phyloP scores from a whole-genome alignment of 2,888 invertebrate genomes.

The Nemoura dubitans region DNA sequence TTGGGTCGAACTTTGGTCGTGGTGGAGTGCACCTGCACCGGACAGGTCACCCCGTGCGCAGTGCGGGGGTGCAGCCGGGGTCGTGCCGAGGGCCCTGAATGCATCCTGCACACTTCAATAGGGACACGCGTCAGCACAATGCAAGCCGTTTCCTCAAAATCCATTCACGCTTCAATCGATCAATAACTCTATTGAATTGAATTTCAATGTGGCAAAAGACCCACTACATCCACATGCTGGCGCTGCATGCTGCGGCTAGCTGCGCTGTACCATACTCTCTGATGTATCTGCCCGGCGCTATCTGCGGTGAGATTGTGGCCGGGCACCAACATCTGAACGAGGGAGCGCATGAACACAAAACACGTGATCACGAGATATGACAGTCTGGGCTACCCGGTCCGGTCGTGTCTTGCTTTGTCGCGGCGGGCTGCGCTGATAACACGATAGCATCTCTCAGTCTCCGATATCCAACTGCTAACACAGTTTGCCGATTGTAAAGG shows the following conservation, averaged over 20 bases:
- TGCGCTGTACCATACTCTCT: background rate
- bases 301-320: background rate
- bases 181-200: background rate
- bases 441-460: background rate
- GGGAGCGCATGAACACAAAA: constrained; percentile 4
- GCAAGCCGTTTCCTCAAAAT: constrained; percentile 17
- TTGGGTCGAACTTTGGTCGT: no score
- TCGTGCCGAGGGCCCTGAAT: background rate
- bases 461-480: background rate
- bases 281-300: background rate
- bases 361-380: constrained; percentile 12
- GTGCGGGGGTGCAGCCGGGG: background rate
- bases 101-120: constrained; percentile 5
- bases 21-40: background rate
- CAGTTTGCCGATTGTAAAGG: background rate
- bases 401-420: background rate
- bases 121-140: constrained; percentile 34
- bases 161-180: constrained; percentile 19
- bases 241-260: background rate
- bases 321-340: background rate
- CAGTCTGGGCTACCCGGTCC: background rate
- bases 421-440: background rate
- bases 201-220: background rate
- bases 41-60: background rate
- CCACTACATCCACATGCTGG: background rate